These are phyloP conservation scores for Drosophila planitibia DNA, from an alignment of 2,888 invertebrate genomes.

Conservation along the genomic window DNA sequence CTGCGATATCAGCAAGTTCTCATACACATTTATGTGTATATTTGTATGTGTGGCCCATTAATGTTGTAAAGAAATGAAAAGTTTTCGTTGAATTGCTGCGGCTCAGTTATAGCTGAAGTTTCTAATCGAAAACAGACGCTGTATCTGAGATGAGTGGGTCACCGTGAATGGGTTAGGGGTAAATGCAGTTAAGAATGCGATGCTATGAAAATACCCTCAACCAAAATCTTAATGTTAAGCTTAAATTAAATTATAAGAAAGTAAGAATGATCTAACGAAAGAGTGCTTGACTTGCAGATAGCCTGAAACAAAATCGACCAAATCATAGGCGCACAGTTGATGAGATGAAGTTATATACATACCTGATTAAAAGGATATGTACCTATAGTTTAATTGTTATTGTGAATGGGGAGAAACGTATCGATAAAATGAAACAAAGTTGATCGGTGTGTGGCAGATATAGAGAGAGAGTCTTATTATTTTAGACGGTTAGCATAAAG, in stretches of 20 bases:
- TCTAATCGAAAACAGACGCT: constrained; percentile 36
- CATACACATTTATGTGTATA: constrained; percentile 11
- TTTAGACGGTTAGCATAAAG: no score
- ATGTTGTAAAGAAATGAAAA: constrained; percentile 53
- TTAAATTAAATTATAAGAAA: neutral
- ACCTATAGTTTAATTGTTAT: neutral
- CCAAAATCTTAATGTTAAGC: neutral
- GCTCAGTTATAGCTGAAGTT: constrained; percentile 22
- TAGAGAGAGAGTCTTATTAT: neutral
- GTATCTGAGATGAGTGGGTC: constrained; percentile 19
- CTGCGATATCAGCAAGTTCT: constrained; percentile 69
- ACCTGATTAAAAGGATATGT: neutral
- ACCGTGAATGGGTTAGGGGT: neutral
- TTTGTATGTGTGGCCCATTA: constrained; percentile 27
- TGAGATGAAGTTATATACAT: neutral
- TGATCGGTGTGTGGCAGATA: neutral
- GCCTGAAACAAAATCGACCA: neutral
- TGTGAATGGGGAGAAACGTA: neutral
- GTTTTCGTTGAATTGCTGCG: constrained; percentile 28
- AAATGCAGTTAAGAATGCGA: neutral
- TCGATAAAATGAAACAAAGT: neutral
- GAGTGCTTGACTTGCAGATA: neutral
- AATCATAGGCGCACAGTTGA: neutral
- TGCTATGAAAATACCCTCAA: neutral
- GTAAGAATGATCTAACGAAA: neutral